These are phyloP conservation scores for Nomada fucata DNA, from an alignment of 2,888 invertebrate genomes.

Conservation along the genomic window DNA sequence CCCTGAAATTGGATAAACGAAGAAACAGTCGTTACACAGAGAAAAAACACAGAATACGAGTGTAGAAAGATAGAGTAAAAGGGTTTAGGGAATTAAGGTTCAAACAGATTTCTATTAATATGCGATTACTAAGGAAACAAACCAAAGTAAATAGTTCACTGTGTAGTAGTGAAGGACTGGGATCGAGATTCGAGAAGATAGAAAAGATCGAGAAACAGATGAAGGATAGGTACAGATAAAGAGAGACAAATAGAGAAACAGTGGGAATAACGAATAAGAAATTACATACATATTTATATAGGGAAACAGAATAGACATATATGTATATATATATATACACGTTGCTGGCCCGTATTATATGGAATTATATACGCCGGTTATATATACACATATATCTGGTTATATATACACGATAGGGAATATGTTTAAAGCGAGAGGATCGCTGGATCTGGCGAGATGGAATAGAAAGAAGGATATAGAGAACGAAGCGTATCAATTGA, in stretches of 20 bases:
- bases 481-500: slow-evolving; percentile 68
- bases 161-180: background rate
- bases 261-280: slow-evolving; percentile 31
- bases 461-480: slow-evolving; percentile 46
- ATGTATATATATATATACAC: slow-evolving; percentile 25
- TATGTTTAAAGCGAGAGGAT: slow-evolving; percentile 54
- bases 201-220: background rate
- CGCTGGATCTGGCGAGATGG: slow-evolving; percentile 54
- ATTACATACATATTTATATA: slow-evolving; percentile 25
- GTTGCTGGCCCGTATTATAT: background rate
- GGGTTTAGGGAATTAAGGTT: background rate
- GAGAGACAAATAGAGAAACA: slow-evolving; percentile 9
- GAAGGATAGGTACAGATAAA: background rate
- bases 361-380: background rate
- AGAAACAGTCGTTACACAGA: slow-evolving; percentile 84
- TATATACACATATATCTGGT: slow-evolving; percentile 32
- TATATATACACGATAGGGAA: slow-evolving; percentile 41
- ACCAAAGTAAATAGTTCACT: background rate
- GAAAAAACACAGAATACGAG: slow-evolving; percentile 70
- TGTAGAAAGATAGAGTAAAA: slow-evolving; percentile 8
- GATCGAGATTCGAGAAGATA: too few species aligned
- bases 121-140: slow-evolving; percentile 2
- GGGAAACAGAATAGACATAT: slow-evolving; percentile 31
- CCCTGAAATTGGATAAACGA: slow-evolving; percentile 89
- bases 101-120: slow-evolving; percentile 37